Evolutionary conservation across 2,113 vertebrate species (phyloP).

Genomic region (Puma concolor): DNA sequence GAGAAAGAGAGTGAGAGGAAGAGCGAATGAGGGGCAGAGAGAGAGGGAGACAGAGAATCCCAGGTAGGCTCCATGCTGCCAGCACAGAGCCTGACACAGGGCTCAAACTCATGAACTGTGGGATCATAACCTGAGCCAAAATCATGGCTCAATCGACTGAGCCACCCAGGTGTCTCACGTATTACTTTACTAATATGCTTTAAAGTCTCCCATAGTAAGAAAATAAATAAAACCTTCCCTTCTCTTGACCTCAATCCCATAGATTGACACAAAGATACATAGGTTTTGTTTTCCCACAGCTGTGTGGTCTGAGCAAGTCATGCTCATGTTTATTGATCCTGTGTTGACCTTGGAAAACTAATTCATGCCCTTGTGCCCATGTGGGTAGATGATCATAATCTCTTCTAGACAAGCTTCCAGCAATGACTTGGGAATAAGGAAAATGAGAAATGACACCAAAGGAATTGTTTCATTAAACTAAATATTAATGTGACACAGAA

Average conservation of each 20-base stretch:
- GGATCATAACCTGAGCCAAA: too few relatives aligned
- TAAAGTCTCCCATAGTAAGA: background rate
- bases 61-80: too few relatives aligned
- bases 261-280: background rate
- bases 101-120: too few relatives aligned
- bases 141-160: too few relatives aligned
- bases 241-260: background rate
- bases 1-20: too few relatives aligned
- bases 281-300: background rate
- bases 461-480: conserved; percentile 5
- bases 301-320: background rate
- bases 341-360: conserved; percentile 15
- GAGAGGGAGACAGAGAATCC: too few relatives aligned
- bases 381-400: background rate
- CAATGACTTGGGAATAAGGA: conserved; percentile 24
- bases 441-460: conserved; percentile 21
- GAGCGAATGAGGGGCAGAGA: too few relatives aligned
- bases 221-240: background rate
- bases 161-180: background rate
- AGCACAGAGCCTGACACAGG: too few relatives aligned
- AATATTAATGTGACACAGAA: background rate
- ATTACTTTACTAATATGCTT: background rate
- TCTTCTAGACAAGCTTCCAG: background rate
- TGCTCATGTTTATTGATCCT: background rate
- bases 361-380: background rate